Conservation (phyloP, 2,113 vertebrate genomes). For the Australoheros scitulus region DNA sequence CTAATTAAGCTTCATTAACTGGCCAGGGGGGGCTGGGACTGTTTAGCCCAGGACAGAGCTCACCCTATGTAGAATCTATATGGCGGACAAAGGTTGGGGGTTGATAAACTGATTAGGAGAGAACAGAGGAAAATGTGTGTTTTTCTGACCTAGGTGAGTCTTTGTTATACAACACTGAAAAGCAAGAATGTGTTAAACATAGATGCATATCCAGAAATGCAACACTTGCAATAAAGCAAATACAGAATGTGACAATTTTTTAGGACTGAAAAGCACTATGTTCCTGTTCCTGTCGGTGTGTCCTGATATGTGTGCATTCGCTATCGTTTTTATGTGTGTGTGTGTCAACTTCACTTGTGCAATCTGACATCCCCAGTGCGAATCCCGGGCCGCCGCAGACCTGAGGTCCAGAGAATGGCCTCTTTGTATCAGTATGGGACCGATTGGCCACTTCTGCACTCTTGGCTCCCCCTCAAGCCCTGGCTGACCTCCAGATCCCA, state of each 20-base stretch:
- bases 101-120: not conserved
- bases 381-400: slow-evolving; percentile 49
- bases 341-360: not conserved
- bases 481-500: slow-evolving; percentile 67
- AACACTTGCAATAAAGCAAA: not conserved
- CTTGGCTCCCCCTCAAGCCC: slow-evolving; percentile 60
- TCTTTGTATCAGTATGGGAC: slow-evolving; percentile 70
- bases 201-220: not conserved
- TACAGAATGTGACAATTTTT: not conserved
- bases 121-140: not conserved
- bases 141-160: slow-evolving; percentile 45
- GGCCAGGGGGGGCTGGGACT: slow-evolving; percentile 33
- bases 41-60: slow-evolving; percentile 59
- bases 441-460: slow-evolving; percentile 65
- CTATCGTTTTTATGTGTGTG: not conserved
- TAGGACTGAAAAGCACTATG: not conserved
- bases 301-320: not conserved
- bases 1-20: slow-evolving; percentile 77
- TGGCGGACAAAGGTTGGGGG: slow-evolving; percentile 2
- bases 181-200: not conserved
- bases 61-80: slow-evolving; percentile 41
- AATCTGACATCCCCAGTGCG: slow-evolving; percentile 23
- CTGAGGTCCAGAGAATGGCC: slow-evolving; percentile 65
- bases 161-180: slow-evolving; percentile 47
- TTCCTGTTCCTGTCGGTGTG: too few relatives aligned